Evolutionary conservation across 2,888 invertebrate genomes (phyloP).

Genomic region (Torymus texanus): DNA sequence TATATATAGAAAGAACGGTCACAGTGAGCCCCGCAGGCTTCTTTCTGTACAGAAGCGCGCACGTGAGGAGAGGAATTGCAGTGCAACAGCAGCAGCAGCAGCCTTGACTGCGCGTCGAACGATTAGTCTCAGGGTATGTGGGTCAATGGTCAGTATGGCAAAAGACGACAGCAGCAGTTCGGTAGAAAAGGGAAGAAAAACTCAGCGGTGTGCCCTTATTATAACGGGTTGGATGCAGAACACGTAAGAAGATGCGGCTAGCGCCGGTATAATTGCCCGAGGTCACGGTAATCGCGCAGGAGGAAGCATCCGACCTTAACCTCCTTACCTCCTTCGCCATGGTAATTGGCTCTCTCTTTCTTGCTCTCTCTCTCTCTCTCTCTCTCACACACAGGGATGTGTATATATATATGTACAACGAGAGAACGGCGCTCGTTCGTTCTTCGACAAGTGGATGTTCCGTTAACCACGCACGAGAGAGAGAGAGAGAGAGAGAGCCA

Average conservation of each 20-base stretch:
- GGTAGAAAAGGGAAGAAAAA: no score
- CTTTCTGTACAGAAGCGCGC: slow-evolving; percentile 12
- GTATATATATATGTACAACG: no score
- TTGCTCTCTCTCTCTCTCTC: slow-evolving; percentile 23
- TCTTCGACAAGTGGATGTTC: slow-evolving; percentile 61
- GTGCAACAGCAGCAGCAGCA: neutral
- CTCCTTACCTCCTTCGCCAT: slow-evolving; percentile 61
- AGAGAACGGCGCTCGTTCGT: neutral
- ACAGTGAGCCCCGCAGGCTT: neutral
- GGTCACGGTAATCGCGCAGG: slow-evolving; percentile 59
- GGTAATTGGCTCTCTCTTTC: slow-evolving; percentile 28
- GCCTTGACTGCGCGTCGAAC: slow-evolving; percentile 25
- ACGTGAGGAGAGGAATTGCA: neutral
- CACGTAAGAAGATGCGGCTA: neutral
- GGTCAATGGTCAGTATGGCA: slow-evolving; percentile 51
- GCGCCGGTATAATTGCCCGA: slow-evolving; percentile 56
- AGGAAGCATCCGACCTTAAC: slow-evolving; percentile 60
- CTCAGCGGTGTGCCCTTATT: neutral
- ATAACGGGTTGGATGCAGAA: neutral
- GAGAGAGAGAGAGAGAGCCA: slow-evolving; percentile 20
- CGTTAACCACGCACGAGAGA: slow-evolving; percentile 53
- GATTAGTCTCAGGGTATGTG: slow-evolving; percentile 45
- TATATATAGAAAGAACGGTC: no score
- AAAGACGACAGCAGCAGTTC: neutral
- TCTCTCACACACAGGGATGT: neutral